These are phyloP conservation scores for Embidobia sp. DNA, from an alignment of 2,888 invertebrate genomes.

Conservation along the genomic window DNA sequence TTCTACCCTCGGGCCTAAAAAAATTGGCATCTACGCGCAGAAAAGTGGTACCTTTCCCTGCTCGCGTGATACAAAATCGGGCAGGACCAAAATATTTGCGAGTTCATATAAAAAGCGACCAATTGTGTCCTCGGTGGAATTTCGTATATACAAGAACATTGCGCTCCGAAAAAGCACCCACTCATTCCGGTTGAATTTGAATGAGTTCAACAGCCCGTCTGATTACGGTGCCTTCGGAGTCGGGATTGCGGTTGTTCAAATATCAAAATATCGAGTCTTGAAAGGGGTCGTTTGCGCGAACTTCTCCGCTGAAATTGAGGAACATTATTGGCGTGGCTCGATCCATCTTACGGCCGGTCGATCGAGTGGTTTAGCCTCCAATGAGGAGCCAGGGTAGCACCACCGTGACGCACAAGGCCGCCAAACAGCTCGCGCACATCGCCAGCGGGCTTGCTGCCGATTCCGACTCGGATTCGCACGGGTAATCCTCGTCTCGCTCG, in stretches of 20 bases:
- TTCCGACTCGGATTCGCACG: constrained; percentile 78
- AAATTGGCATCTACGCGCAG: too few relatives aligned
- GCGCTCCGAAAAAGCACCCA: too few relatives aligned
- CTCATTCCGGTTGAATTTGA: too few relatives aligned
- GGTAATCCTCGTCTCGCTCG: constrained; percentile 82
- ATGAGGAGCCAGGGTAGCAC: constrained; percentile 82
- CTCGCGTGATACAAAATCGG: too few relatives aligned
- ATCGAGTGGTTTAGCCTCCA: constrained; percentile 20
- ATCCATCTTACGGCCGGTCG: background rate
- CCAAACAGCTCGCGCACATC: constrained; percentile 82
- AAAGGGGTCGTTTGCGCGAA: constrained; percentile 16
- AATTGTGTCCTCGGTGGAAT: too few relatives aligned
- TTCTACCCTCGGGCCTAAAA: too few relatives aligned
- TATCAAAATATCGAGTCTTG: constrained; percentile 53
- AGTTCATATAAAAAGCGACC: too few relatives aligned
- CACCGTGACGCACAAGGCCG: constrained; percentile 82
- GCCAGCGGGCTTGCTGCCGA: constrained; percentile 79
- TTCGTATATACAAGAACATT: too few relatives aligned
- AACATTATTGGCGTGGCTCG: constrained; percentile 32
- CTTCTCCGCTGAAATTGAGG: constrained; percentile 25
- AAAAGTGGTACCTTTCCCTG: too few relatives aligned
- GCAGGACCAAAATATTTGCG: too few relatives aligned
- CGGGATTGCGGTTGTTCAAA: constrained; percentile 3
- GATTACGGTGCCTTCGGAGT: too few relatives aligned
- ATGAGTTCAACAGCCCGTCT: too few relatives aligned